Conservation (phyloP, 2,113 vertebrate species). For the Dicentrarchus labrax region DNA sequence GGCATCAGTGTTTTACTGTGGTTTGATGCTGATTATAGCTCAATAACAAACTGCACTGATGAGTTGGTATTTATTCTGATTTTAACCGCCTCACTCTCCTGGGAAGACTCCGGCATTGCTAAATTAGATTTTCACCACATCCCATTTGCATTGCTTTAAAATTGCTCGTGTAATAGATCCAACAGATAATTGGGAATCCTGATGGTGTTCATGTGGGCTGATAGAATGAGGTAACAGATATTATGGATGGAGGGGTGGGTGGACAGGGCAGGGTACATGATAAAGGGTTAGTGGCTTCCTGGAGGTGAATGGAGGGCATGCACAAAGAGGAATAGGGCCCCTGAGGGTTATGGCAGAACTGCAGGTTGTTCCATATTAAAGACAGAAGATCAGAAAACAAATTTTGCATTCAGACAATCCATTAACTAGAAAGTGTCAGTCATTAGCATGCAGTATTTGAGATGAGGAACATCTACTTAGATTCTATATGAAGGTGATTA, state of each 20-base stretch:
- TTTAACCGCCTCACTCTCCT: not conserved
- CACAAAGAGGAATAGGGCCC: conserved; percentile 16
- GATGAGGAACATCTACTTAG: not conserved
- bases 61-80: conserved; percentile 24
- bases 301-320: conserved; percentile 19
- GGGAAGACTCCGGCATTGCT: not conserved
- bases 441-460: not conserved
- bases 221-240: conserved; percentile 43
- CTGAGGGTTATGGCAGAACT: not conserved
- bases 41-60: conserved; percentile 15
- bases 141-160: conserved; percentile 32
- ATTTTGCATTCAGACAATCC: not conserved
- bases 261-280: not conserved
- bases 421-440: not conserved
- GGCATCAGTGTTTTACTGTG: not conserved
- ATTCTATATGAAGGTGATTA: not conserved
- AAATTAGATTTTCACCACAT: conserved; percentile 11
- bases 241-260: conserved; percentile 31
- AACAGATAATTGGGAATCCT: conserved; percentile 10
- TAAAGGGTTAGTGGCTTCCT: conserved; percentile 11
- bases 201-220: conserved; percentile 21
- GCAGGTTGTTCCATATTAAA: not conserved
- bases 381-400: not conserved
- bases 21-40: not conserved
- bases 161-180: conserved; percentile 4